Conservation (phyloP, 2,888 invertebrate genomes). For the Augiades crinisus region DNA sequence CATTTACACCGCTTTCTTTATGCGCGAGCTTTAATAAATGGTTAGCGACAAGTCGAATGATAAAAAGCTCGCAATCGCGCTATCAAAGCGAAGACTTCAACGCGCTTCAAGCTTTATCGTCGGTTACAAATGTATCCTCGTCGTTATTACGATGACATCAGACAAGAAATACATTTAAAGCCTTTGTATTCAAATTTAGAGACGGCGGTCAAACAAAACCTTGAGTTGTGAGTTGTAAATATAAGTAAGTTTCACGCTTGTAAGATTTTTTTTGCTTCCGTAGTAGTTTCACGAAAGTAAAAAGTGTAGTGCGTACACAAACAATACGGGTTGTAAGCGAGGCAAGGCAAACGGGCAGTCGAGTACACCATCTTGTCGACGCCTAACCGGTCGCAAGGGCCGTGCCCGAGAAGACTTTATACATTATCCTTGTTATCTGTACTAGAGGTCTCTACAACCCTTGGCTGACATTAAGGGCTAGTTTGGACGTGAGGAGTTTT, state of each 20-base stretch:
- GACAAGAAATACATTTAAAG: slow-evolving; percentile 28
- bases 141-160: slow-evolving; percentile 29
- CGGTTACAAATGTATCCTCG: slow-evolving; percentile 28
- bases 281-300: neutral
- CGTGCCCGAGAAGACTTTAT: neutral
- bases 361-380: slow-evolving; percentile 50
- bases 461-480: too few species aligned
- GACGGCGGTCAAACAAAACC: neutral
- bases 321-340: slow-evolving; percentile 32
- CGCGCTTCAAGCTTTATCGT: slow-evolving; percentile 50
- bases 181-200: slow-evolving; percentile 22
- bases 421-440: slow-evolving; percentile 35
- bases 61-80: slow-evolving; percentile 32
- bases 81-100: slow-evolving; percentile 71
- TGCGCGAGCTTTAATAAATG: slow-evolving; percentile 33
- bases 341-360: slow-evolving; percentile 62
- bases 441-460: slow-evolving; percentile 41
- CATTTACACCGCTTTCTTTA: slow-evolving; percentile 32
- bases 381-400: slow-evolving; percentile 38
- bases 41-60: slow-evolving; percentile 43
- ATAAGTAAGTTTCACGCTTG: neutral
- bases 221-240: neutral
- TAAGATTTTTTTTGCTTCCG: slow-evolving; percentile 3
- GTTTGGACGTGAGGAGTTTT: too few species aligned
- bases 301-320: slow-evolving; percentile 7